Evolutionary conservation across 2,888 invertebrate genomes (phyloP).

Genomic region (Yponomeuta sedellus): DNA sequence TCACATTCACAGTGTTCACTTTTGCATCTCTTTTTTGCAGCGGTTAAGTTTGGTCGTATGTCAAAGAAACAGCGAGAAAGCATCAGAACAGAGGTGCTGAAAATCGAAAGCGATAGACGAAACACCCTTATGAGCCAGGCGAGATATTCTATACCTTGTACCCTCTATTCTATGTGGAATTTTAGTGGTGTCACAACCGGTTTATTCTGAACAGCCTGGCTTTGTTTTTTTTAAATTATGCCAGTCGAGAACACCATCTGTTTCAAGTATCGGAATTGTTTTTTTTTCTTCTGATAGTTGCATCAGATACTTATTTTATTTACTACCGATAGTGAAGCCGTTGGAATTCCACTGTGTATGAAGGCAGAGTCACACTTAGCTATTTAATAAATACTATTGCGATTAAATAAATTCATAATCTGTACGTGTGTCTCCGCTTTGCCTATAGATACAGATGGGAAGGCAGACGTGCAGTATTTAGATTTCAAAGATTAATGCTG

Average conservation of each 20-base stretch:
- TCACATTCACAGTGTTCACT: neutral
- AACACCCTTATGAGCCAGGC: neutral
- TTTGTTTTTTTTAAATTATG: too few relatives aligned
- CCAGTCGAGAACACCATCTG: too few relatives aligned
- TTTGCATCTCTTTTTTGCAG: constrained; percentile 71
- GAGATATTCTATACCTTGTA: neutral
- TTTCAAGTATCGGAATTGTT: too few relatives aligned
- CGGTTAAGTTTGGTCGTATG: constrained; percentile 99
- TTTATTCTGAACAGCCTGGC: too few relatives aligned
- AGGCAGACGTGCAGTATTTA: neutral
- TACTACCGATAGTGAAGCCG: too few relatives aligned
- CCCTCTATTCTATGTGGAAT: neutral
- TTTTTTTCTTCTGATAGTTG: too few relatives aligned
- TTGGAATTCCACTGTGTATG: too few relatives aligned
- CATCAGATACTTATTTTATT: too few relatives aligned
- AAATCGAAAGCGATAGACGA: neutral
- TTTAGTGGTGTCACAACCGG: too few relatives aligned
- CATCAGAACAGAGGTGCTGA: constrained; percentile 82
- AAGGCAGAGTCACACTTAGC: too few relatives aligned
- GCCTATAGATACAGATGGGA: neutral
- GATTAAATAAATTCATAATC: too few relatives aligned
- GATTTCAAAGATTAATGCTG: neutral
- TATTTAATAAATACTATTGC: too few relatives aligned
- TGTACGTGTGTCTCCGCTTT: neutral
- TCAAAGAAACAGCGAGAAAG: constrained; percentile 99